Percentiles rank a stretch among this genome's conserved stretches.
phyloP scores from a whole-genome alignment of 2,888 invertebrate species.

The Mongoloraphidia duomilia region DNA sequence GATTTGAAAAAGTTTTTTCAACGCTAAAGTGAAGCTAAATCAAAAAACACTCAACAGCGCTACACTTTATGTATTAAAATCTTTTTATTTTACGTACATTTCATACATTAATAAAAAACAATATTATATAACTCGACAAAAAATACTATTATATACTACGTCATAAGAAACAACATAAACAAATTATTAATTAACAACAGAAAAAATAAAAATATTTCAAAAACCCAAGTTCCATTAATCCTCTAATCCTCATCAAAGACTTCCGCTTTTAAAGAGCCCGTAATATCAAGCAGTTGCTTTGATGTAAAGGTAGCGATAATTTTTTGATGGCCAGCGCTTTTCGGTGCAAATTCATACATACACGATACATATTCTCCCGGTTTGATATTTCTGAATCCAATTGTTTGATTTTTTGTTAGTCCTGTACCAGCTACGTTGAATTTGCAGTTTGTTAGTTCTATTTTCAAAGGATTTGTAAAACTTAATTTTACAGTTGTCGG shows the following conservation, averaged over 20 bases:
- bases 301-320: conserved; percentile 59
- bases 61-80: no score
- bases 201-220: no score
- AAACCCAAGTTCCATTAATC: neutral
- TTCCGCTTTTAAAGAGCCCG: conserved; percentile 46
- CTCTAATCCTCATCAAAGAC: conserved; percentile 30
- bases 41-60: no score
- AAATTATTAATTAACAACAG: no score
- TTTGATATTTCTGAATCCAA: conserved; percentile 39
- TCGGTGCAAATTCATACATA: conserved; percentile 44
- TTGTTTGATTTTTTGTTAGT: conserved; percentile 40
- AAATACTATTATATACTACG: no score
- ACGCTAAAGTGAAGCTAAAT: no score
- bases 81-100: no score
- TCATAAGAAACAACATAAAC: no score
- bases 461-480: conserved; percentile 56
- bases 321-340: conserved; percentile 46
- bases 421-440: conserved; percentile 59
- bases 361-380: conserved; percentile 39
- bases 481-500: conserved; percentile 40
- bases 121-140: no score
- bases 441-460: conserved; percentile 46
- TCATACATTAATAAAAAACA: no score
- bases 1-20: no score
- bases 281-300: conserved; percentile 51